These are phyloP conservation scores for Dolichotis patagonum DNA, from an alignment of 2,113 vertebrate genomes.

Conservation along the genomic window DNA sequence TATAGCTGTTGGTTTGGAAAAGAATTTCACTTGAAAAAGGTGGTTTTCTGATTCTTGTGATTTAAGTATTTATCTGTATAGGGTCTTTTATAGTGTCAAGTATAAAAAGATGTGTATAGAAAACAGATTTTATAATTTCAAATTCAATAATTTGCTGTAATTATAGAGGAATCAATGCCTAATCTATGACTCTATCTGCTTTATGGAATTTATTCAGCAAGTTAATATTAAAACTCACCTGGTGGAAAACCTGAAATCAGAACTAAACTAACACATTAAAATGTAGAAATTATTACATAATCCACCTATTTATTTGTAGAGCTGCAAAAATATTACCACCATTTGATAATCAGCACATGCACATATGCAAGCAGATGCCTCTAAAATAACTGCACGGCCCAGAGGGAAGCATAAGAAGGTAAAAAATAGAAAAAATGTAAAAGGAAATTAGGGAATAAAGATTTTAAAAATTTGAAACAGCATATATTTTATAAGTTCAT, in stretches of 20 bases:
- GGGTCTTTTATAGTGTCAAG: slow-evolving; percentile 5
- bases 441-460: background rate
- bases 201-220: slow-evolving; percentile 27
- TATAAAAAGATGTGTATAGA: background rate
- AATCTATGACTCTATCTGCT: background rate
- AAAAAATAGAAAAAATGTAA: background rate
- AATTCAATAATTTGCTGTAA: background rate
- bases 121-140: background rate
- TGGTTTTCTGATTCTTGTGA: background rate
- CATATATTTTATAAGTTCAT: background rate
- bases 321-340: background rate
- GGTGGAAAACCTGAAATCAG: background rate
- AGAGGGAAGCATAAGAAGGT: background rate
- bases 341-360: background rate
- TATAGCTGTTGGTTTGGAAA: background rate
- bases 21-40: background rate
- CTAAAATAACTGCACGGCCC: background rate
- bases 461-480: background rate
- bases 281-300: background rate
- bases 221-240: background rate
- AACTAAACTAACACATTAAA: background rate
- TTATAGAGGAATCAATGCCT: slow-evolving; percentile 10
- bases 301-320: slow-evolving; percentile 3
- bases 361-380: background rate
- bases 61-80: slow-evolving; percentile 48